Conservation (phyloP, 1,140 invertebrate genomes). For the Acromyrmex charruanus region DNA sequence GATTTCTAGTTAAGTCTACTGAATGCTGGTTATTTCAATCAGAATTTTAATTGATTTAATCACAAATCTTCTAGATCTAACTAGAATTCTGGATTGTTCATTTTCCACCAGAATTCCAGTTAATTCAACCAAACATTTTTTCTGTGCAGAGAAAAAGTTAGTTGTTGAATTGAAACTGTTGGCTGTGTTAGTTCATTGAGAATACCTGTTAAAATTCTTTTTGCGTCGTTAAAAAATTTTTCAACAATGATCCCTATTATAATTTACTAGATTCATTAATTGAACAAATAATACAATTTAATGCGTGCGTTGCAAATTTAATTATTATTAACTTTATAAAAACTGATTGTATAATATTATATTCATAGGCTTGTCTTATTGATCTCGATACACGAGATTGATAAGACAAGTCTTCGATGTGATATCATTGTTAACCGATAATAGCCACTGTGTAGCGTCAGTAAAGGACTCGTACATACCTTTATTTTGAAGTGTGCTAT, state of each 20-base stretch:
- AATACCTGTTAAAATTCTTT: not conserved
- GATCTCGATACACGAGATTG: not conserved
- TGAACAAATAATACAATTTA: not conserved
- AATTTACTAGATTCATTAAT: not conserved
- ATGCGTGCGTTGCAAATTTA: not conserved
- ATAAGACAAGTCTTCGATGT: not conserved
- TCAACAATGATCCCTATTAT: not conserved
- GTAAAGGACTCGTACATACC: conserved; percentile 14
- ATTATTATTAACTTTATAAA: not conserved
- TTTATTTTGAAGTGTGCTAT: conserved; percentile 19
- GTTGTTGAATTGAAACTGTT: not conserved
- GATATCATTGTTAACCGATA: conserved; percentile 26
- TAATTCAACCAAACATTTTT: no score
- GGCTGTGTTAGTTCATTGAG: not conserved
- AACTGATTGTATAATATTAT: not conserved
- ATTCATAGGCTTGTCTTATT: not conserved
- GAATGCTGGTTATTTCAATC: no score
- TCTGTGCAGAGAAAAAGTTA: not conserved
- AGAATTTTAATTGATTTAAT: no score
- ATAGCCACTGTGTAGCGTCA: not conserved
- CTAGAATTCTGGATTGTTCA: no score
- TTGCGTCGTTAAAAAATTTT: not conserved
- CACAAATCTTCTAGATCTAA: no score
- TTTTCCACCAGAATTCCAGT: no score
- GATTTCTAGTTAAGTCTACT: no score